Percentiles rank a stretch among this genome's conserved stretches.
Conservation (phyloP, 2,113 vertebrate genomes). For the Ramphastos sulfuratus region DNA sequence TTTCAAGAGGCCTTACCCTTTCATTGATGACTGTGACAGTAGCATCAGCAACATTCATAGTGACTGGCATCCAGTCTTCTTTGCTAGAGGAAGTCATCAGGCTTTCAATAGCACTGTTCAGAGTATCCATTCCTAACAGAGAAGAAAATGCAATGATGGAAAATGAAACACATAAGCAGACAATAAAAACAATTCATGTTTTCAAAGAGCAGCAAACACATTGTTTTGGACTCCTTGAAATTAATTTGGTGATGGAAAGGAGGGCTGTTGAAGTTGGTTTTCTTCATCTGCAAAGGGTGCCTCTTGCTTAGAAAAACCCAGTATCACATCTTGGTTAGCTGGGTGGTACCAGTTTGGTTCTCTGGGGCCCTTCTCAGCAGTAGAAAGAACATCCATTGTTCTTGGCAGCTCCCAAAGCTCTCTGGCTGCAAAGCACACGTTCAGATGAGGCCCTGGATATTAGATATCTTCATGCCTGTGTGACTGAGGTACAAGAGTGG, state of each 20-base stretch:
- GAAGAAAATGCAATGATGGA: background rate
- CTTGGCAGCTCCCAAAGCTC: background rate
- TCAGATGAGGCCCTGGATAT: background rate
- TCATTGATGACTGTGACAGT: constrained; percentile 94
- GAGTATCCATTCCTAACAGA: constrained; percentile 91
- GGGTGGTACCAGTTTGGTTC: background rate
- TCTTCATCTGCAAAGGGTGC: background rate
- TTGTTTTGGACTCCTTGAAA: background rate
- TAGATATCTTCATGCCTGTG: background rate
- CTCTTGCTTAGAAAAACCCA: background rate
- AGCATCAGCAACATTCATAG: constrained; percentile 94
- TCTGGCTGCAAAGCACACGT: background rate
- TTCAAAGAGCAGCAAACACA: background rate
- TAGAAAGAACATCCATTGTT: background rate
- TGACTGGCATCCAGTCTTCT: constrained; percentile 92
- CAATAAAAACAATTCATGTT: background rate
- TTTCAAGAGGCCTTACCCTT: constrained; percentile 75
- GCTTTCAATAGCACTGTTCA: constrained; percentile 92
- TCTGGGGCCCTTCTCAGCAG: background rate
- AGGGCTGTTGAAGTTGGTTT: background rate
- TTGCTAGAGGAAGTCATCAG: constrained; percentile 85
- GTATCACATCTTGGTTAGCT: background rate
- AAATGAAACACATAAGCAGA: background rate
- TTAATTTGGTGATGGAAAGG: background rate
- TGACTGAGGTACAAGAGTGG: background rate